Percentiles rank a stretch among this genome's conserved stretches.
Evolutionary conservation across 2,113 vertebrate species (phyloP).

Genomic region (Grus americana): DNA sequence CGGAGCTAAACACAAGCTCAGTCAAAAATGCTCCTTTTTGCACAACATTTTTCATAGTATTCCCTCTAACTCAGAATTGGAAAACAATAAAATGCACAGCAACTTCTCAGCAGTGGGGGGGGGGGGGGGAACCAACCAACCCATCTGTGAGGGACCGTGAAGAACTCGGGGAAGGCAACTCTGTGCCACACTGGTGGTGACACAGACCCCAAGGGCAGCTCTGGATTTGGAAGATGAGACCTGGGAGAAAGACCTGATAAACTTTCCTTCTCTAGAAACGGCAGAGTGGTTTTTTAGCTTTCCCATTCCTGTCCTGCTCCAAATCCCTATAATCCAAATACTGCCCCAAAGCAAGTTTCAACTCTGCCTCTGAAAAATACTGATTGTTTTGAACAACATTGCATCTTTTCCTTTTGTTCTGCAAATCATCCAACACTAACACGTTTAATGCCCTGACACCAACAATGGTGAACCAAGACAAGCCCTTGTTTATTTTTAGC

Average conservation of each 20-base stretch:
- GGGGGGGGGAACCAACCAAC: too few species aligned
- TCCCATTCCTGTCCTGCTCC: background rate
- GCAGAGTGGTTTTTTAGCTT: background rate
- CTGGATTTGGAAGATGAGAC: background rate
- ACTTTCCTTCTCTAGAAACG: background rate
- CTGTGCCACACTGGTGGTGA: background rate
- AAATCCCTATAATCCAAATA: background rate
- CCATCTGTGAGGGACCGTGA: background rate
- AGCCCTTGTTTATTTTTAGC: background rate
- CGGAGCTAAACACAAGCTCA: background rate
- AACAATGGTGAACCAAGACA: background rate
- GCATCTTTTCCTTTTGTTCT: background rate
- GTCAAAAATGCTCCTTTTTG: background rate
- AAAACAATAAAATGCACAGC: background rate
- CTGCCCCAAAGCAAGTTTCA: background rate
- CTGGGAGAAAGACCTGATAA: background rate
- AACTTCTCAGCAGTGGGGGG: background rate
- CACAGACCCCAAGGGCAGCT: background rate
- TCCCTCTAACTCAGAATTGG: background rate
- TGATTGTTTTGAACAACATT: background rate
- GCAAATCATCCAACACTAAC: background rate
- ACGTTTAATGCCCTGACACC: background rate
- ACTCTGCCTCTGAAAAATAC: background rate
- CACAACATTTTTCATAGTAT: background rate
- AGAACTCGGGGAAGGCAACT: background rate